These are phyloP conservation scores for Spodoptera exigua DNA, from an alignment of 2,888 invertebrate genomes.

Conservation along the genomic window DNA sequence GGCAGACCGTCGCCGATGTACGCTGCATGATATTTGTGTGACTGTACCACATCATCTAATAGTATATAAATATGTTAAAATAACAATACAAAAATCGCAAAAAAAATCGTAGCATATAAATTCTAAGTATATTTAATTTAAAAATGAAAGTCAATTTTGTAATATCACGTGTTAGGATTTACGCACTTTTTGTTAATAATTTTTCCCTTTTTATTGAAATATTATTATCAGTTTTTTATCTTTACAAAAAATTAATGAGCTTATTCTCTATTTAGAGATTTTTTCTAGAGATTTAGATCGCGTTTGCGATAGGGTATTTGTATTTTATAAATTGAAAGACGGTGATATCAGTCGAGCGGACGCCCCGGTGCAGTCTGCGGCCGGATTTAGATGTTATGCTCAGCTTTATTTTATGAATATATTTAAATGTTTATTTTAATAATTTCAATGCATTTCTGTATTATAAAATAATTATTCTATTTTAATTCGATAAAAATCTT, in stretches of 20 bases:
- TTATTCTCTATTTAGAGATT: slow-evolving; percentile 60
- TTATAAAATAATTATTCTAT: slow-evolving; percentile 1
- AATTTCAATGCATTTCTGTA: slow-evolving; percentile 18
- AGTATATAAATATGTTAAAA: slow-evolving; percentile 22
- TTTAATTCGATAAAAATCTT: slow-evolving; percentile 2
- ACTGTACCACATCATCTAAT: slow-evolving; percentile 1
- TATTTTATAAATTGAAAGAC: slow-evolving; percentile 8
- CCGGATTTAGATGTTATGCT: slow-evolving; percentile 9
- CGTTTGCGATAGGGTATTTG: slow-evolving; percentile 15
- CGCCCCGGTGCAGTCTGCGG: not conserved
- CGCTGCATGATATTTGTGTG: not conserved
- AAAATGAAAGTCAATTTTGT: slow-evolving; percentile 34
- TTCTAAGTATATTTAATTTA: slow-evolving; percentile 36
- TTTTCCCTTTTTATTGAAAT: slow-evolving; percentile 24
- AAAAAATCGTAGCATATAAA: slow-evolving; percentile 24
- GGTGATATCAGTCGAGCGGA: not conserved
- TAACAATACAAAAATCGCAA: slow-evolving; percentile 13
- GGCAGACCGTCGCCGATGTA: not conserved
- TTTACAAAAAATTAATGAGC: slow-evolving; percentile 58
- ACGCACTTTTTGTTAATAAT: slow-evolving; percentile 36
- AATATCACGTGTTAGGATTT: slow-evolving; percentile 39
- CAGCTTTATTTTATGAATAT: slow-evolving; percentile 22
- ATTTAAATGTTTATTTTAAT: slow-evolving; percentile 13
- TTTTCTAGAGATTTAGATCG: slow-evolving; percentile 19
- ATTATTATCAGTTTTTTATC: slow-evolving; percentile 26